phyloP scores from a whole-genome alignment of 1,140 invertebrate species.

The Sitobion miscanthi region DNA sequence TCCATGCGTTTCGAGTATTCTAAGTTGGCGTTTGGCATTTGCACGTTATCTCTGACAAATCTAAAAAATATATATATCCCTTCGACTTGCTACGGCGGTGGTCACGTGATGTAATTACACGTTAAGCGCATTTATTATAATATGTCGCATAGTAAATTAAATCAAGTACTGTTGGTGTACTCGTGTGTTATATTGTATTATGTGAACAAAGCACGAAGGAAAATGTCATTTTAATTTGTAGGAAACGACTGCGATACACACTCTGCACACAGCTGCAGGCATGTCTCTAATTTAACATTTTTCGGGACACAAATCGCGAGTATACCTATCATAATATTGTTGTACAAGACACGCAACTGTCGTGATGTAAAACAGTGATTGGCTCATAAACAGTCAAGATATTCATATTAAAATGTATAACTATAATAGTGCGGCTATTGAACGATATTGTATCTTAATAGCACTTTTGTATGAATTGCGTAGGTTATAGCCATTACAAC shows the following conservation, averaged over 20 bases:
- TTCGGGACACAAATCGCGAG: too few species aligned
- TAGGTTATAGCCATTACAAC: too few species aligned
- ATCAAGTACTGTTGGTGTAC: not conserved
- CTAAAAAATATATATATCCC: not conserved
- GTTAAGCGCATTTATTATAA: not conserved
- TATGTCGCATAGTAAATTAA: not conserved
- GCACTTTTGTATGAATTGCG: too few species aligned
- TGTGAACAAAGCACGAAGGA: not conserved
- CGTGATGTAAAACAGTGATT: too few species aligned
- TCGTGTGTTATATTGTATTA: not conserved
- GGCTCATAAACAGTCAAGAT: too few species aligned
- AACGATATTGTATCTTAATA: too few species aligned
- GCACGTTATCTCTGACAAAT: not conserved
- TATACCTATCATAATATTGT: too few species aligned
- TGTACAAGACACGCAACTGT: too few species aligned
- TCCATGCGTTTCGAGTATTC: not conserved
- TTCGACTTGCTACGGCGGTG: not conserved
- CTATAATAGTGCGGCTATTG: too few species aligned
- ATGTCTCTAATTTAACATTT: not conserved
- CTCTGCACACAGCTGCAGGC: too few species aligned
- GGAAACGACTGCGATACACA: not conserved
- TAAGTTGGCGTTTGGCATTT: not conserved
- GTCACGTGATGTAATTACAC: conserved; percentile 1
- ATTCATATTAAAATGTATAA: too few species aligned
- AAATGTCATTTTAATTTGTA: not conserved